Evolutionary conservation across 2,113 vertebrate species (phyloP).

Genomic region (Callipepla californica): DNA sequence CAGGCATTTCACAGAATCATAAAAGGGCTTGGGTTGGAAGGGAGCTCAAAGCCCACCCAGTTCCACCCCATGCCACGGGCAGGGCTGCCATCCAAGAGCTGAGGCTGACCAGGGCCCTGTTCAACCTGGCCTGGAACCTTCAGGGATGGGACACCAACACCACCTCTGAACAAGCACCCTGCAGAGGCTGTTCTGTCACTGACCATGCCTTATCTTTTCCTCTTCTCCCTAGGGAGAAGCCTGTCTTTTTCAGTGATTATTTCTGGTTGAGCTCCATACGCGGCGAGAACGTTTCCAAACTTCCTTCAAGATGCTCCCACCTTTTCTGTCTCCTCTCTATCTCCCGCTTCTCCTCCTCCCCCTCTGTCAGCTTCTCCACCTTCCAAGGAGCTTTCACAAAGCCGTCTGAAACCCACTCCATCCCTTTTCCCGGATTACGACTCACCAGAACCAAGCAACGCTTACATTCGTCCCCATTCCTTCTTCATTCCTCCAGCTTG

Average conservation of each 20-base stretch:
- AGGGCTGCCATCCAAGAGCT: no score
- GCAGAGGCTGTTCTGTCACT: neutral
- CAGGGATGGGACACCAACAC: no score
- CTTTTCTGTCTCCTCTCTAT: neutral
- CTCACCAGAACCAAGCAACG: neutral
- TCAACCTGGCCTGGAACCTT: no score
- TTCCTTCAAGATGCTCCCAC: neutral
- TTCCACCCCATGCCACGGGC: no score
- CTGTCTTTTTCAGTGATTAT: neutral
- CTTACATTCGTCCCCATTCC: neutral
- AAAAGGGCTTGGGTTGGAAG: no score
- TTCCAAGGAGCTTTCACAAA: neutral
- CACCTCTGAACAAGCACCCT: neutral
- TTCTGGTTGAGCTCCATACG: neutral
- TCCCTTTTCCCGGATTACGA: neutral
- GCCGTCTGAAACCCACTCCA: slow-evolving; percentile 1
- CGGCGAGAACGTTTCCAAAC: neutral
- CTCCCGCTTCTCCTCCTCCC: neutral
- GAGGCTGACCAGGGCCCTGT: neutral
- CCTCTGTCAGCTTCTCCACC: neutral
- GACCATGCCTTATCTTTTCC: slow-evolving; percentile 3
- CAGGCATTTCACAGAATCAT: no score
- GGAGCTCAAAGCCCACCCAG: no score
- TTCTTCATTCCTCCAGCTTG: no score
- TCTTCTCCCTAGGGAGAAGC: neutral